Conservation (phyloP, 2,888 invertebrate genomes). For the Mythimna ferrago region DNA sequence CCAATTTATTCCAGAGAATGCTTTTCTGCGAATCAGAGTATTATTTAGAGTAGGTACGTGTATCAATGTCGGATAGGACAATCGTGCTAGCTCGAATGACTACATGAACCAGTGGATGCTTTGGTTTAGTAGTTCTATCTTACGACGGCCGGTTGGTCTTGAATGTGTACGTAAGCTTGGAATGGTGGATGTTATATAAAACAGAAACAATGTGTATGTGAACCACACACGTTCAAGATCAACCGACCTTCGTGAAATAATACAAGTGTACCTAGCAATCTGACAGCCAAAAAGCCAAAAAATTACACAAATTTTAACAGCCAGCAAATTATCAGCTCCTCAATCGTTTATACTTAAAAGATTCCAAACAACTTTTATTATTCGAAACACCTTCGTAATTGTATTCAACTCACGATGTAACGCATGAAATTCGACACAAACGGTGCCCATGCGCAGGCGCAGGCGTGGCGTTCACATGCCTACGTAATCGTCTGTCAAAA, state of each 20-base stretch:
- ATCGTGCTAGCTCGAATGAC: neutral
- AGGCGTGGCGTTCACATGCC: slow-evolving; percentile 57
- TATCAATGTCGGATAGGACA: neutral
- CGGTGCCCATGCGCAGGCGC: slow-evolving; percentile 46
- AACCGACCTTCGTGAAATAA: too few relatives aligned
- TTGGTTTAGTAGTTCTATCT: too few relatives aligned
- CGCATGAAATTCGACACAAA: slow-evolving; percentile 45
- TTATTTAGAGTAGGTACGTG: neutral
- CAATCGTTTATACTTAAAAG: slow-evolving; percentile 17
- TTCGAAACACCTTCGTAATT: slow-evolving; percentile 42
- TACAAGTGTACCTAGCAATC: neutral
- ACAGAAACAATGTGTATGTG: too few relatives aligned
- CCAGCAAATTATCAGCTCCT: neutral
- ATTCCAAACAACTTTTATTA: slow-evolving; percentile 30
- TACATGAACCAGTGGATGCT: neutral
- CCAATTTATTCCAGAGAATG: slow-evolving; percentile 32
- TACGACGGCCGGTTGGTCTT: too few relatives aligned
- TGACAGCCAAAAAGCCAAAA: neutral
- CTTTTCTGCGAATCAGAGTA: neutral
- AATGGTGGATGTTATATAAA: too few relatives aligned
- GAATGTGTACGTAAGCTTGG: too few relatives aligned
- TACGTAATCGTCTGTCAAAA: slow-evolving; percentile 71
- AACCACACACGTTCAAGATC: too few relatives aligned
- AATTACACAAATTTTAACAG: neutral
- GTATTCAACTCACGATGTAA: slow-evolving; percentile 63